Evolutionary conservation across 2,113 vertebrate genomes (phyloP).

Genomic region (Heterotilapia buettikoferi): DNA sequence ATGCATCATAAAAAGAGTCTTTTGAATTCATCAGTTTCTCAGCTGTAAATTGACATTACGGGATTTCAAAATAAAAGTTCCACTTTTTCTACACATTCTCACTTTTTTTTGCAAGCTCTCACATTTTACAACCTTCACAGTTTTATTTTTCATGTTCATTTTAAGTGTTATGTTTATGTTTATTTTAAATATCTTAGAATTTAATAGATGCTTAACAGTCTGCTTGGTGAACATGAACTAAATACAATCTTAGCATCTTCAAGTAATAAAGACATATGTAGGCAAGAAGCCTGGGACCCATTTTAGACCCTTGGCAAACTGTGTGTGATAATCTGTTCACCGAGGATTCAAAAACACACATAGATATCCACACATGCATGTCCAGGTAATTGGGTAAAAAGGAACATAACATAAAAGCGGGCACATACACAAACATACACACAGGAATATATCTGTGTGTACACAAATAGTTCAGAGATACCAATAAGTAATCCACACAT

Average conservation of each 20-base stretch:
- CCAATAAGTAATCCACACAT: background rate
- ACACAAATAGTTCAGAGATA: background rate
- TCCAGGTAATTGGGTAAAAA: background rate
- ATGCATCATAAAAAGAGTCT: background rate
- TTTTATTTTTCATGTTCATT: background rate
- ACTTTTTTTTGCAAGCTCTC: background rate
- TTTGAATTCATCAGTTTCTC: background rate
- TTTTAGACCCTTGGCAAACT: background rate
- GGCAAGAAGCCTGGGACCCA: background rate
- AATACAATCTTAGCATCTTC: background rate
- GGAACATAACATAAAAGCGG: background rate
- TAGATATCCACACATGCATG: background rate
- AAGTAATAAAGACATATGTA: background rate
- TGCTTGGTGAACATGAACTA: background rate
- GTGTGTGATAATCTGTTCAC: background rate
- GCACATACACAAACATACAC: background rate
- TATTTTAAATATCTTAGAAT: background rate
- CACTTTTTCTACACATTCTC: background rate
- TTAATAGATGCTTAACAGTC: background rate
- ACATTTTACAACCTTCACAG: background rate
- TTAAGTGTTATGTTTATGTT: background rate
- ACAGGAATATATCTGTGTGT: background rate
- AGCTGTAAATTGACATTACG: background rate
- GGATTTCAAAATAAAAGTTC: background rate
- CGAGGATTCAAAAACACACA: background rate